Percentiles rank a stretch among this genome's conserved stretches.
These are phyloP conservation scores for Monoplex corrugatus DNA, from an alignment of 2,888 invertebrate species.

Conservation along the genomic window DNA sequence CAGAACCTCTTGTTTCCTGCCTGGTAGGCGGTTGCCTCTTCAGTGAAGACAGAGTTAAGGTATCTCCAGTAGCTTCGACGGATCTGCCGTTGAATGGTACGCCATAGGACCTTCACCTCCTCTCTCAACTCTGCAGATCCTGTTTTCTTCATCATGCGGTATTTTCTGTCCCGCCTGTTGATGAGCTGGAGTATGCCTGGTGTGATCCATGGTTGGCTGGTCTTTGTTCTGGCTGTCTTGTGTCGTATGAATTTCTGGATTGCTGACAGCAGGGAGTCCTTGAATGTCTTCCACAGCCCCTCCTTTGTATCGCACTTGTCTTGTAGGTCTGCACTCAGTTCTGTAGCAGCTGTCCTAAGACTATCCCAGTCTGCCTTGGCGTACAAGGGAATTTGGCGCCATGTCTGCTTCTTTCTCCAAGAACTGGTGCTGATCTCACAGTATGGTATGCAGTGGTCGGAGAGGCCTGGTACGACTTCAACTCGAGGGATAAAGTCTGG, in stretches of 20 bases:
- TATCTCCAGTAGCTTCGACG: slow-evolving; percentile 25
- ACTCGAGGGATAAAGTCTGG: slow-evolving; percentile 4
- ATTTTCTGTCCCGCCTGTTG: slow-evolving; percentile 24
- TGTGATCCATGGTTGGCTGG: slow-evolving; percentile 17
- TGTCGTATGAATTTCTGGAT: neutral
- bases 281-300: slow-evolving; percentile 18
- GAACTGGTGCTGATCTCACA: slow-evolving; percentile 24
- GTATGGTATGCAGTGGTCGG: slow-evolving; percentile 32
- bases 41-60: slow-evolving; percentile 29
- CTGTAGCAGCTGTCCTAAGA: slow-evolving; percentile 8
- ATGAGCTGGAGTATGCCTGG: slow-evolving; percentile 15
- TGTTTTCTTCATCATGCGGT: slow-evolving; percentile 22
- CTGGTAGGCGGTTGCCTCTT: neutral
- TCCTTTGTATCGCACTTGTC: neutral
- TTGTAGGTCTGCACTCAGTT: slow-evolving; percentile 5
- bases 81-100: neutral
- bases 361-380: slow-evolving; percentile 5
- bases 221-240: neutral
- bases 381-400: neutral
- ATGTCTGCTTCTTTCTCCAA: slow-evolving; percentile 1
- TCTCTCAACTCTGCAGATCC: slow-evolving; percentile 13
- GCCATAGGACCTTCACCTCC: slow-evolving; percentile 4
- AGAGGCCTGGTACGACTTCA: slow-evolving; percentile 26
- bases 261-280: neutral
- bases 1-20: slow-evolving; percentile 8